Percentiles rank a stretch among this genome's conserved stretches.
phyloP scores from a whole-genome alignment of 1,140 invertebrate genomes.

The Listronotus oregonensis region DNA sequence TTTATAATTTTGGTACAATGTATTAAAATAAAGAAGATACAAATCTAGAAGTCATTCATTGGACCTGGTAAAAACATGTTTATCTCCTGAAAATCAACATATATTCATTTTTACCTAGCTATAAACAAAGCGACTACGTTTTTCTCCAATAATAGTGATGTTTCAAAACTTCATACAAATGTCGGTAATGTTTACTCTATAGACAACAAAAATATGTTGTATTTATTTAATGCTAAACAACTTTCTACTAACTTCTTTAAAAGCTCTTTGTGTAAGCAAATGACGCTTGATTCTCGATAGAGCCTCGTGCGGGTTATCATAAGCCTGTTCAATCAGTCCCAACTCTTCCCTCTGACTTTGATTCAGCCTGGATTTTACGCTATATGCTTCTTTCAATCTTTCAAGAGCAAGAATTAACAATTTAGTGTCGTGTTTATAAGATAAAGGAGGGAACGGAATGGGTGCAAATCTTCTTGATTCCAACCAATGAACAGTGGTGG shows the following conservation, averaged over 20 bases:
- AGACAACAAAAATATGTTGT: too few species aligned
- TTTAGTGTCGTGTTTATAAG: conserved; percentile 99
- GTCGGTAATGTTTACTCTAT: too few species aligned
- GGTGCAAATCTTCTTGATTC: conserved; percentile 97
- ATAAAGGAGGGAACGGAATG: conserved; percentile 98
- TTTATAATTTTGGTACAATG: too few species aligned
- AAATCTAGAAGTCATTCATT: too few species aligned
- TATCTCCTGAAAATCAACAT: too few species aligned
- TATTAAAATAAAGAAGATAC: too few species aligned
- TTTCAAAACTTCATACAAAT: too few species aligned
- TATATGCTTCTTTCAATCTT: conserved; percentile 97
- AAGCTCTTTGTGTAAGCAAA: conserved; percentile 95
- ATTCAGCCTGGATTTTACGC: conserved; percentile 97
- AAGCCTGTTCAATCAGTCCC: conserved; percentile 98
- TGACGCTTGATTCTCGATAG: conserved; percentile 99
- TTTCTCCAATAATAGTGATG: too few species aligned
- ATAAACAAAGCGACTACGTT: too few species aligned
- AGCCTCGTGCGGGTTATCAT: conserved; percentile 99
- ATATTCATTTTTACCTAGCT: too few species aligned
- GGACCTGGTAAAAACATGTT: too few species aligned
- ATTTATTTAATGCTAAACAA: neutral
- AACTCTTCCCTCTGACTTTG: conserved; percentile 99
- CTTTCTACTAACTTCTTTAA: conserved; percentile 86
- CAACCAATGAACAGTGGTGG: conserved; percentile 99
- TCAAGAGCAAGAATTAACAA: conserved; percentile 95